Base-by-base conservation (phyloP, 53 echinoderm and acorn worm species). In the Paelopatides confundens region DNA sequence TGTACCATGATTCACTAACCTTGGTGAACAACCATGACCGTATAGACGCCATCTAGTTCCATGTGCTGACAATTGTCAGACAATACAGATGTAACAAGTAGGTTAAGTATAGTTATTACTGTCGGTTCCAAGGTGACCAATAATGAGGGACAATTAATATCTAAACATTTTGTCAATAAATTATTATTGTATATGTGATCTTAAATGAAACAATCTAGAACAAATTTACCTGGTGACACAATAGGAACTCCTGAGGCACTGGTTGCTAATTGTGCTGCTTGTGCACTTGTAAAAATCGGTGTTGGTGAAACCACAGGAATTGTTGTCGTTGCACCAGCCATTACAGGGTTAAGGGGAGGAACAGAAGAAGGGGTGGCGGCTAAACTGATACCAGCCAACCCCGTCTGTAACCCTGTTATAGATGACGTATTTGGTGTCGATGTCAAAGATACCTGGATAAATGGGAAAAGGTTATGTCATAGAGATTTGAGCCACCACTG, bases 301-400 rank as follows among this genome's bases (percentile, higher is more conserved):
- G 93, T 82, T 31, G 91, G 29, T 24, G 88, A 35, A 1, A 77
- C 86, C 21, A 87, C 84, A 64, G 95, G 97, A 82, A 97, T 88
- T 0, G 97, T 97, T 6, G 97, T 89, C 31, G 86, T 71, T 34
- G 89, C 96, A 29, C 95, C 95, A 1, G 90, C 88, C 46, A 66
- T 76, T 5, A 86, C 89, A 8, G 97, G 95, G 81, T 85, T 95
- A 30, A 89, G 50, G 34, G 86, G 63, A 18, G 90, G 89, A 29
- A 81, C 81, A 28, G 64, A 70, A 8, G 70, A 27, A 7, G 64
- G 71, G 36, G 65, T 62, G 15, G 86, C 48, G 14, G 81, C 68
- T 66, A 94, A 62, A 23, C 83, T 65, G 12, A 94, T 69, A 0
- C 68, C 87, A 24, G 89, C 85, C 23, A 94, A 24, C 18, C 87